phyloP scores from a whole-genome alignment of 2,113 vertebrate species.

The Muntiacus reevesi region DNA sequence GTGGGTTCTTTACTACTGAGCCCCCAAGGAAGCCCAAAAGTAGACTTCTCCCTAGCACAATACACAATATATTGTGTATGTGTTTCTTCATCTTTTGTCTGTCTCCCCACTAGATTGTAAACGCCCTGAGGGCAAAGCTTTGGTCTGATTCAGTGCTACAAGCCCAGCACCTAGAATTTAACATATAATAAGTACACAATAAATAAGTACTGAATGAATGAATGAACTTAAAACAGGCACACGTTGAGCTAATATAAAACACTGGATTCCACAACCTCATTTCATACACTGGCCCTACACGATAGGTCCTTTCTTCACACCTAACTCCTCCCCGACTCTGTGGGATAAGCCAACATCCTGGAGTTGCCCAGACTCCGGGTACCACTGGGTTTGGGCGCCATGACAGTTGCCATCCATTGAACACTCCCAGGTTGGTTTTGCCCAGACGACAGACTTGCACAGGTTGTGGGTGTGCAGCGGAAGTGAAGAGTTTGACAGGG shows the following conservation, averaged over 20 bases:
- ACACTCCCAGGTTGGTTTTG: neutral
- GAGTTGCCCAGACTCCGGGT: neutral
- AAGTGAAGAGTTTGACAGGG: neutral
- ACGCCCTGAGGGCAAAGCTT: neutral
- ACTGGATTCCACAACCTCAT: neutral
- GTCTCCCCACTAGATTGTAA: neutral
- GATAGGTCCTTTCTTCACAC: neutral
- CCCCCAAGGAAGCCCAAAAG: neutral
- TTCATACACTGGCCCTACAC: neutral
- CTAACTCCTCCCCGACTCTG: neutral
- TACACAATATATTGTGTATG: rapidly evolving
- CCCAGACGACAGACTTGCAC: neutral
- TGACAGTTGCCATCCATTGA: no score
- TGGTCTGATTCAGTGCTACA: neutral
- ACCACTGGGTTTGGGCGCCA: neutral
- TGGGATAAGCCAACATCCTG: neutral
- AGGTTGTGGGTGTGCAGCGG: neutral
- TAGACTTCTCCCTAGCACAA: neutral
- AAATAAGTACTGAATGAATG: neutral
- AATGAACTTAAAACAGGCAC: neutral
- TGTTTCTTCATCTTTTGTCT: neutral
- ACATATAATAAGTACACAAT: neutral
- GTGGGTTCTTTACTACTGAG: neutral
- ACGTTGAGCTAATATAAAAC: neutral
- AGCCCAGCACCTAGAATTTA: neutral